Conservation (phyloP, 2,113 vertebrate species). For the Meriones unguiculatus region DNA sequence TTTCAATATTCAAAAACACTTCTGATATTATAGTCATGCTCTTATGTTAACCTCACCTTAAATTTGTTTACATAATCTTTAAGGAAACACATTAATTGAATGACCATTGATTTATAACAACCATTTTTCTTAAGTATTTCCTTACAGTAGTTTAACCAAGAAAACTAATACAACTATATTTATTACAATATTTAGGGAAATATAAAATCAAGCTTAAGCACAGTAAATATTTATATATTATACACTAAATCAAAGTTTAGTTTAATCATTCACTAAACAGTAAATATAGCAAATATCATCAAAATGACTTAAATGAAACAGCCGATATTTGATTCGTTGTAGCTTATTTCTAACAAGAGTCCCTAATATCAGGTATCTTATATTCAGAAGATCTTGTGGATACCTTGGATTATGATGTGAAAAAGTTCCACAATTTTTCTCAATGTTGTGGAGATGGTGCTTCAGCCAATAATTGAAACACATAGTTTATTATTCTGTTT, state of each 20-base stretch:
- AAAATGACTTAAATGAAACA: constrained; percentile 53
- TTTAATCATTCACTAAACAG: constrained; percentile 35
- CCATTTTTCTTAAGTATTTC: constrained; percentile 48
- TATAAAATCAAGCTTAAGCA: constrained; percentile 16
- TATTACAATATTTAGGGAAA: constrained; percentile 57
- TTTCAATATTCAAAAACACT: not conserved
- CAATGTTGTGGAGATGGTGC: not conserved
- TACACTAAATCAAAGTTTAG: constrained; percentile 60
- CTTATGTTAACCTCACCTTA: constrained; percentile 4
- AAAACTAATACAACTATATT: constrained; percentile 49
- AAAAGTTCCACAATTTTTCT: not conserved
- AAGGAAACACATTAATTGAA: constrained; percentile 7
- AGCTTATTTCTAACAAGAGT: constrained; percentile 62
- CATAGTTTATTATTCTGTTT: constrained; percentile 8
- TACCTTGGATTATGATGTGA: not conserved
- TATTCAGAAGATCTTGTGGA: constrained; percentile 51
- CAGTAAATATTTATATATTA: constrained; percentile 52
- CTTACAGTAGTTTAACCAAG: constrained; percentile 48
- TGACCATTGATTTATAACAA: constrained; percentile 30
- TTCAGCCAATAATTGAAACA: not conserved
- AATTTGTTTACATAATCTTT: constrained; percentile 19
- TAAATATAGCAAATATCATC: constrained; percentile 66
- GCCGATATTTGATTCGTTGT: constrained; percentile 33
- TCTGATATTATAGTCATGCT: not conserved
- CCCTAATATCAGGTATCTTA: constrained; percentile 47